Percentiles rank a stretch among this genome's conserved stretches.
These are phyloP conservation scores for Phalanger gymnotis DNA, from an alignment of 2,797 vertebrate species.

Conservation along the genomic window DNA sequence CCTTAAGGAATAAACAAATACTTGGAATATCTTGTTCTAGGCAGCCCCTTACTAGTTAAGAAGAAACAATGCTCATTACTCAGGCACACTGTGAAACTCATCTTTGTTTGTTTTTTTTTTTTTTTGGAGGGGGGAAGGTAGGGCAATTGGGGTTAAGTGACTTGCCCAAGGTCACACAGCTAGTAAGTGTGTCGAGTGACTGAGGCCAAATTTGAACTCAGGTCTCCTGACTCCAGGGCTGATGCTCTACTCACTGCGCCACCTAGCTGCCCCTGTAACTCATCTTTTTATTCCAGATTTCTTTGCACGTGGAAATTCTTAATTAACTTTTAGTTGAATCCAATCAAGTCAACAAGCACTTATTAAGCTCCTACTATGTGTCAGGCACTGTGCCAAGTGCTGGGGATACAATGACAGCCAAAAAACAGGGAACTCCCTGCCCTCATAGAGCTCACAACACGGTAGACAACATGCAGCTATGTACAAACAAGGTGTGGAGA, in stretches of 20 bases:
- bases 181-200: no score
- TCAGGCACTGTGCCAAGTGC: background rate
- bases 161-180: no score
- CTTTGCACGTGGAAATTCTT: background rate
- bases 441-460: background rate
- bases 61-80: background rate
- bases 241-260: no score
- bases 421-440: background rate
- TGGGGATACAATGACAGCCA: background rate
- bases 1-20: background rate
- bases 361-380: background rate
- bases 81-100: background rate
- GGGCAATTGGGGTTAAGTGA: no score
- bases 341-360: background rate
- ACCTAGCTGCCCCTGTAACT: no score
- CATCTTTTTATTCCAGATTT: background rate
- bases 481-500: background rate
- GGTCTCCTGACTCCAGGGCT: no score
- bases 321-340: background rate
- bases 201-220: no score
- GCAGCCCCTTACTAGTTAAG: background rate
- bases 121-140: no score
- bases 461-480: background rate
- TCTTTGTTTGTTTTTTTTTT: no score
- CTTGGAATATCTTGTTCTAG: background rate